Conservation (phyloP, 2,888 invertebrate species). For the Leuctra nigra region DNA sequence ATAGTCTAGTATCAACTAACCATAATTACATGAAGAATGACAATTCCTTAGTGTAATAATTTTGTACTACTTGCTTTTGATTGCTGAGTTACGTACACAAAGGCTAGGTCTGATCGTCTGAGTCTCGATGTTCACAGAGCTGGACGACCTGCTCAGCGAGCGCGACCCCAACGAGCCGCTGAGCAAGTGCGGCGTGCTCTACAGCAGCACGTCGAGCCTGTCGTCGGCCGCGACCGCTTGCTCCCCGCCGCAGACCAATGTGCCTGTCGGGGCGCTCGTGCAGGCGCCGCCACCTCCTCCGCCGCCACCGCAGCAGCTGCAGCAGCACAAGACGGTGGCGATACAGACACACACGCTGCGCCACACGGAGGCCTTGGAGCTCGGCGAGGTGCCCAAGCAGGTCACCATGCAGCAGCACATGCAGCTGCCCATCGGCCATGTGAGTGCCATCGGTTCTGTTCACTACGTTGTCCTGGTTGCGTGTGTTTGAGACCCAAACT, state of each 20-base stretch:
- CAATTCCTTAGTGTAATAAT: too few relatives aligned
- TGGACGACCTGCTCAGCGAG: slow-evolving; percentile 27
- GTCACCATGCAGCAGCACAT: slow-evolving; percentile 20
- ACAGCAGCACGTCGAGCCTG: slow-evolving; percentile 33
- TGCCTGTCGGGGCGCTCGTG: too few relatives aligned
- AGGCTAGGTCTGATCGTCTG: not conserved
- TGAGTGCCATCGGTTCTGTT: too few relatives aligned
- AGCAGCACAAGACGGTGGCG: not conserved
- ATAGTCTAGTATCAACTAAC: too few relatives aligned
- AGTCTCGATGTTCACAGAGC: slow-evolving; percentile 23
- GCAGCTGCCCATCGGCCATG: slow-evolving; percentile 27
- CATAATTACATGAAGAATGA: too few relatives aligned
- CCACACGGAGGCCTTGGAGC: not conserved
- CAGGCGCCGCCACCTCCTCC: not conserved
- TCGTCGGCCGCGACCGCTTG: slow-evolving; percentile 31
- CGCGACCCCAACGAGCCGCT: slow-evolving; percentile 24
- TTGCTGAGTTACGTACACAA: too few relatives aligned
- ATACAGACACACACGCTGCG: not conserved
- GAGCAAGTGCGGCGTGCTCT: slow-evolving; percentile 24
- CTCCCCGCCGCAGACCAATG: slow-evolving; percentile 23
- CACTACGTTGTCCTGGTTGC: too few relatives aligned
- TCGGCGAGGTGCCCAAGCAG: slow-evolving; percentile 3
- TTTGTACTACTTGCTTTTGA: too few relatives aligned
- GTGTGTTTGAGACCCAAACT: too few relatives aligned
- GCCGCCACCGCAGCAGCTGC: slow-evolving; percentile 4